Conservation (phyloP, 1,140 invertebrate species). For the Drosophila erecta region DNA sequence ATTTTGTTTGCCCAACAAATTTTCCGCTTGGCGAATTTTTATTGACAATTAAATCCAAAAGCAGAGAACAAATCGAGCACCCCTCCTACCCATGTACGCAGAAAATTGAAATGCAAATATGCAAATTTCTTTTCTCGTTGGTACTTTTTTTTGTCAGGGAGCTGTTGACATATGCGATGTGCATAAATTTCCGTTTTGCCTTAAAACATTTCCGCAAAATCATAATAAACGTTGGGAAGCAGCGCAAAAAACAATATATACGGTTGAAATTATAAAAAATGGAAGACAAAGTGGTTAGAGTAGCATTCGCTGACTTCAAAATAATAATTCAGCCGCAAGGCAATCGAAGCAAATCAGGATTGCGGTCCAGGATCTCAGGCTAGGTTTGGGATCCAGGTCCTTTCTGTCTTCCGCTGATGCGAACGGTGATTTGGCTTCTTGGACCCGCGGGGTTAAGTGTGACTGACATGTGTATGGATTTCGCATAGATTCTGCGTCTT, state of each 20-base stretch:
- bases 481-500: conserved; percentile 50
- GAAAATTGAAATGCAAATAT: conserved; percentile 81
- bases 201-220: conserved; percentile 76
- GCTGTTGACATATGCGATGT: conserved; percentile 79
- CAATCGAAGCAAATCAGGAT: conserved; percentile 77
- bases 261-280: conserved; percentile 54
- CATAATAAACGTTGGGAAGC: conserved; percentile 76
- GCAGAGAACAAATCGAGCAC: conserved; percentile 44
- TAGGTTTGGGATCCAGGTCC: background rate
- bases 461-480: conserved; percentile 79
- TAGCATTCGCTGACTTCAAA: conserved; percentile 69
- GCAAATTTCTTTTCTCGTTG: conserved; percentile 64
- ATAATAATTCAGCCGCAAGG: conserved; percentile 74
- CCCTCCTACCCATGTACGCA: conserved; percentile 33
- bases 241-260: conserved; percentile 46
- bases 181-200: conserved; percentile 75
- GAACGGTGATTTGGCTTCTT: conserved; percentile 20
- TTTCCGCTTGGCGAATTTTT: conserved; percentile 84
- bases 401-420: conserved; percentile 26
- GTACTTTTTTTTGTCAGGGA: conserved; percentile 27
- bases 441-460: conserved; percentile 70
- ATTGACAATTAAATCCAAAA: conserved; percentile 82
- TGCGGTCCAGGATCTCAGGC: conserved; percentile 40
- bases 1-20: conserved; percentile 84
- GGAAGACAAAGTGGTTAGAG: conserved; percentile 39